Conservation (phyloP, 2,888 invertebrate genomes). For the Phlogophora meticulosa region DNA sequence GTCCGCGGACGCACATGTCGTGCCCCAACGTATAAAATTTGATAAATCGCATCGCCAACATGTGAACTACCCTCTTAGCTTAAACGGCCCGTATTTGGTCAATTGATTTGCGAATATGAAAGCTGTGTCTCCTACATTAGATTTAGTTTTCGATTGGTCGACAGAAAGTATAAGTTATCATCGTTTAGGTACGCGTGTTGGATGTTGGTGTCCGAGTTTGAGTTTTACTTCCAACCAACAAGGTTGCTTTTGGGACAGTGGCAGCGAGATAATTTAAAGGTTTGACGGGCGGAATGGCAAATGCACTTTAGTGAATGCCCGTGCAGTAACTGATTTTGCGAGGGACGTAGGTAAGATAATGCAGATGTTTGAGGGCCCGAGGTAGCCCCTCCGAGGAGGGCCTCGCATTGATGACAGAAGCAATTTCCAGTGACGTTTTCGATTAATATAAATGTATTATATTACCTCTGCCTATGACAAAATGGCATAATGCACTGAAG, state of each 20-base stretch:
- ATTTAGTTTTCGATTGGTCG: slow-evolving; percentile 59
- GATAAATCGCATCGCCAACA: slow-evolving; percentile 90
- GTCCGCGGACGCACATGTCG: slow-evolving; percentile 88
- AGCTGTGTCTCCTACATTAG: slow-evolving; percentile 52
- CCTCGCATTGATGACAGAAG: slow-evolving; percentile 84
- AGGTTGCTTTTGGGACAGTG: slow-evolving; percentile 65
- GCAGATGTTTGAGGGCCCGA: slow-evolving; percentile 84
- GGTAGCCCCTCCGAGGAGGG: slow-evolving; percentile 71
- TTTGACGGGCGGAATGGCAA: slow-evolving; percentile 85
- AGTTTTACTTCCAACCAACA: slow-evolving; percentile 57
- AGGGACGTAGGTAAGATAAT: slow-evolving; percentile 89
- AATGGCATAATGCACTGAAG: slow-evolving; percentile 32
- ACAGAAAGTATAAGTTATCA: slow-evolving; percentile 79
- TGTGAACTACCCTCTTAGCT: slow-evolving; percentile 90
- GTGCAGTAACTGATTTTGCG: slow-evolving; percentile 85
- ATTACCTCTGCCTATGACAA: slow-evolving; percentile 62
- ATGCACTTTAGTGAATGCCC: slow-evolving; percentile 89
- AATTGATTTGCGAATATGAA: slow-evolving; percentile 59
- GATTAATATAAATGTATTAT: slow-evolving; percentile 87
- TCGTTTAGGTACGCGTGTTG: slow-evolving; percentile 76
- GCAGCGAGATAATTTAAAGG: slow-evolving; percentile 78
- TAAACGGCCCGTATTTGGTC: slow-evolving; percentile 82
- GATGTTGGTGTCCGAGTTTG: slow-evolving; percentile 62
- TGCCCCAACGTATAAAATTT: slow-evolving; percentile 89
- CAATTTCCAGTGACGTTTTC: slow-evolving; percentile 84